Evolutionary conservation across 2,888 invertebrate genomes (phyloP), one percentile per base, ranked within the genome.

Genomic region (Andrena minutula): DNA sequence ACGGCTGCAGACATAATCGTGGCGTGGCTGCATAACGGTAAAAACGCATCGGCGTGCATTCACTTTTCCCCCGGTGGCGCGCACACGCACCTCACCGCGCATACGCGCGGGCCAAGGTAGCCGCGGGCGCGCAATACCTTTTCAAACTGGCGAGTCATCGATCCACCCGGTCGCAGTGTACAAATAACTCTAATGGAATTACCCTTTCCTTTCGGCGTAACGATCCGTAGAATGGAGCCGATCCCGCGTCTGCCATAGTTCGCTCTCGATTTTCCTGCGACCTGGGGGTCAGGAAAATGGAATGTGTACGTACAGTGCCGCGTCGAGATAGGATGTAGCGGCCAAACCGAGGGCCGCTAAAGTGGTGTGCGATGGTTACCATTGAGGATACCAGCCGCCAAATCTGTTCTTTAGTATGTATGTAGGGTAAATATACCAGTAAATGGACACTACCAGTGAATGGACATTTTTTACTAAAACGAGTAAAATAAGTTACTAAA

Each of bases 11-110:
- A 88, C 88, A 88, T 88, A 88, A 88, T 88, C 88, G 85, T 81
- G 81, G 82, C 82, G 83, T 80, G 82, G 74, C 86, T 86, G 83
- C 77, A 75, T 88, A 88, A 88, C 88, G 88, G 88, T 88, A 88
- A 88, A 88, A 88, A 88, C 87, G 80, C 86, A 88, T 86, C 86
- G 86, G 74, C 87, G 88, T 88, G 88, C 88, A 87, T 88, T 88
- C 88, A 87, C 88, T 88, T 88, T 88, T 88, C 83, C 86, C 41
- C 76, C 80, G 56, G 81, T 74, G 71, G 32, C 64, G n/a, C 49
- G 61, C 75, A 73, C 68, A 64, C 32, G 72, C 77, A 72, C 49
- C 65, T 74, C 63, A 68, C 10, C 51, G 53, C 71, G 74, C 64
- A 51, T 68, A 51, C 58, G 68, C 66, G 74, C 75, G 51, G 69